Conservation (phyloP, 1,140 invertebrate species). For the Neodiprion lecontei region DNA sequence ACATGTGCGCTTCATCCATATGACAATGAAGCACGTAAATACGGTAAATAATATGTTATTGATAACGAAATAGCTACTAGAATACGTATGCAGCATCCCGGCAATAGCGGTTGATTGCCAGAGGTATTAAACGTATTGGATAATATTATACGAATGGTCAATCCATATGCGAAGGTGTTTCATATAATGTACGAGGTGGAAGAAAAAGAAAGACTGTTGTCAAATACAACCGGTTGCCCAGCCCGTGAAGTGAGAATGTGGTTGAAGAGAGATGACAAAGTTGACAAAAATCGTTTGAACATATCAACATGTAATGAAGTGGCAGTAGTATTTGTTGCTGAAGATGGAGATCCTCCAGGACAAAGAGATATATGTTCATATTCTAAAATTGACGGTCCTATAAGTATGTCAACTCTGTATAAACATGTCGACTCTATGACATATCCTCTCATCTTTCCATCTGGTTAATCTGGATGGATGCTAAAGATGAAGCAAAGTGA, state of each 20-base stretch:
- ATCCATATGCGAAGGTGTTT: neutral
- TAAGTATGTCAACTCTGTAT: neutral
- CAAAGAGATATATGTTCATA: neutral
- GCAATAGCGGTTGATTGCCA: neutral
- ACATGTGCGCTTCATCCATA: neutral
- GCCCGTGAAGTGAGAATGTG: neutral
- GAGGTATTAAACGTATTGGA: neutral
- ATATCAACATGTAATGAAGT: too few species aligned
- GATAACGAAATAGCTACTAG: neutral
- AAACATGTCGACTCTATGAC: too few species aligned
- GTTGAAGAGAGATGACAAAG: neutral
- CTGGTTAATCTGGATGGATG: conserved; percentile 15
- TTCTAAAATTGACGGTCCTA: neutral
- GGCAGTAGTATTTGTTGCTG: too few species aligned
- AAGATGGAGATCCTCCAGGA: too few species aligned
- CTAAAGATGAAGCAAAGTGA: conserved; percentile 4
- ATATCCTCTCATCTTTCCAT: neutral
- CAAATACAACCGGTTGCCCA: neutral
- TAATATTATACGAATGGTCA: neutral
- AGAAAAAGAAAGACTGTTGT: neutral
- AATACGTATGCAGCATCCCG: neutral
- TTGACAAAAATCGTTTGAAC: neutral
- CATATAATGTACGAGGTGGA: neutral
- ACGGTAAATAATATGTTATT: neutral
- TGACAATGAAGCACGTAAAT: neutral